Evolutionary conservation across 2,113 vertebrate genomes (phyloP).

Genomic region (Dicentrarchus labrax): DNA sequence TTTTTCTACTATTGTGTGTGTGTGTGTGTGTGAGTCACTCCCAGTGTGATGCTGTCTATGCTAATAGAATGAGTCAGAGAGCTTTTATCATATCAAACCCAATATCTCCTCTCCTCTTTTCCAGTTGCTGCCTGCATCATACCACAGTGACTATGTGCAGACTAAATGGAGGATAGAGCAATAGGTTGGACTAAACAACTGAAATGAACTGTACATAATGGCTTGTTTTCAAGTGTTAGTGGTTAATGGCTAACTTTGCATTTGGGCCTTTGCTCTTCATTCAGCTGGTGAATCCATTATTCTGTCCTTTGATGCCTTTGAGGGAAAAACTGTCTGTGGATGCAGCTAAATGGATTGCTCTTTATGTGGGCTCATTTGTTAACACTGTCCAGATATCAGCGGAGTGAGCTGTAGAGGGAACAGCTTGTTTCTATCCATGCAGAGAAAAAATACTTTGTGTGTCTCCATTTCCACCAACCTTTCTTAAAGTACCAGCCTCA

Average conservation of each 20-base stretch:
- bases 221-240: conserved; percentile 5
- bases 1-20: background rate
- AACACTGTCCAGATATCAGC: conserved; percentile 12
- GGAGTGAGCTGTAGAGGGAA: background rate
- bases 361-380: conserved; percentile 6
- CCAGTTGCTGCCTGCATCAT: background rate
- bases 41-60: conserved; percentile 39
- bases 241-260: conserved; percentile 14
- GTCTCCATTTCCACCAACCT: background rate
- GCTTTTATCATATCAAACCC: conserved; percentile 41
- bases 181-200: conserved; percentile 18
- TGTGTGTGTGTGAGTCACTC: conserved; percentile 8
- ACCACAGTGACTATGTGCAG: background rate
- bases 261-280: conserved; percentile 13
- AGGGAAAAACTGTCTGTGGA: conserved; percentile 19
- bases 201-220: conserved; percentile 11
- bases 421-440: background rate
- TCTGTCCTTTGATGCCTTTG: conserved; percentile 17
- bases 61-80: conserved; percentile 45
- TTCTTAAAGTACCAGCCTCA: background rate
- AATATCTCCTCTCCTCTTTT: background rate
- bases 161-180: conserved; percentile 21
- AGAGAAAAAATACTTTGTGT: background rate
- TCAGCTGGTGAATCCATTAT: conserved; percentile 30
- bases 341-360: background rate